A percentile compares a stretch with the other conserved stretches of the same genome.
phyloP scores from a whole-genome alignment of 2,888 invertebrate species.

The Cheilosia urbana region DNA sequence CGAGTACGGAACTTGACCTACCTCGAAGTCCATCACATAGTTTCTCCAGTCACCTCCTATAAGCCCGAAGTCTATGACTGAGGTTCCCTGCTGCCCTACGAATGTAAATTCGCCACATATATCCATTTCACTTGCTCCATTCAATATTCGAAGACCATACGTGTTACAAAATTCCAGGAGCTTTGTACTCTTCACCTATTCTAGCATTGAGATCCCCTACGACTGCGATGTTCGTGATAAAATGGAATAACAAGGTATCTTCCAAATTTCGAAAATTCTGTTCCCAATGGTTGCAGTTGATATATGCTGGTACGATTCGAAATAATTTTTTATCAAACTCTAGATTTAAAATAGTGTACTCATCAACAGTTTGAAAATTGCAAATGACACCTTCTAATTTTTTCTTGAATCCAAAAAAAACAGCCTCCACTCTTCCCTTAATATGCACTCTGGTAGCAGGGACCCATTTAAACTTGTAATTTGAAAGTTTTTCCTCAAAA shows the following conservation, averaged over 20 bases:
- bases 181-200: not conserved
- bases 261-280: not conserved
- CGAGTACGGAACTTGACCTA: conserved; percentile 5
- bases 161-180: conserved; percentile 11
- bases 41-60: too few relatives aligned
- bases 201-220: too few relatives aligned
- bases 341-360: not conserved
- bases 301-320: conserved; percentile 1
- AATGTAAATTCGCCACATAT: not conserved
- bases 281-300: conserved; percentile 1
- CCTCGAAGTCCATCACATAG: conserved; percentile 6
- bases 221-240: not conserved
- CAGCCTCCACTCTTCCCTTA: too few relatives aligned
- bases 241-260: not conserved
- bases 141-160: not conserved
- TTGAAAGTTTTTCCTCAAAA: too few relatives aligned
- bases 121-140: not conserved
- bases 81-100: not conserved
- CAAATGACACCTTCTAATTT: conserved; percentile 10
- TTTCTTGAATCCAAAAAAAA: not conserved
- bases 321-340: not conserved
- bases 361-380: not conserved
- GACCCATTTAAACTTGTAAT: too few relatives aligned
- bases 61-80: too few relatives aligned
- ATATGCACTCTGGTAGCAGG: too few relatives aligned